Base-by-base conservation (phyloP, 1,140 invertebrate species). In the Drosophila albomicans region DNA sequence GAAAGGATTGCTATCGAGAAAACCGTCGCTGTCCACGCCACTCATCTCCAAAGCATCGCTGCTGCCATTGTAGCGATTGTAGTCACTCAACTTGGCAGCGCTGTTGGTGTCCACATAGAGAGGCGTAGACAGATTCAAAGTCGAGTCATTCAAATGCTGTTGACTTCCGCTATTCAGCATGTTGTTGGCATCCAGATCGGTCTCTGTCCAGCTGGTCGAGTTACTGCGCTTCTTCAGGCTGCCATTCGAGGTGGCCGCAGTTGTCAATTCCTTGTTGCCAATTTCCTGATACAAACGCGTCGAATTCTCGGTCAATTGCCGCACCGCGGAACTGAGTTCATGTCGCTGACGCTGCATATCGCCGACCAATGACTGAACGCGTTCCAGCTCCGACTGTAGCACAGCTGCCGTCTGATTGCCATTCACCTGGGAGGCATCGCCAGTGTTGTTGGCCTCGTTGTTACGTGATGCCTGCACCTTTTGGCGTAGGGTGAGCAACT, bases 271-370 rank as follows among this genome's bases (percentile, higher is more conserved):
- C 73, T 91, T 92, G 20, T 91, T 91, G 10, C 91, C 91, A 54
- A 93, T 92, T 54, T 92, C 91, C 65, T 92, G 89, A 62, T 93
- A 92, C 52, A 92, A 61, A 13, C 86, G 79, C 52, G 81, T 95
- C 1, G 96, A 95, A 87, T 96, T 95, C 89, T 97, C 96, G 0
- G 96, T 97, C 8, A 98, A 92, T 78, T 97, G 96, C 41, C 95
- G 94, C 62, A 98, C 97, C 58, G 97, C 96, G 10, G 96, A 94
- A 78, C 96, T 97, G 15, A 98, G 93, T 88, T 97, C 96, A 82
- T 97, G 96, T 32, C 97, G 94, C 91, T 98, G 96, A 20, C 96
- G 94, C 79, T 97, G 96, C 59, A 98, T 93, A 65, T 98, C 97
- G 7, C 96, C 96, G 46, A 98, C 96, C 32, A 98, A 94, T 49